Evolutionary conservation across 1,140 invertebrate genomes (phyloP).

Genomic region (Sitophilus oryzae): DNA sequence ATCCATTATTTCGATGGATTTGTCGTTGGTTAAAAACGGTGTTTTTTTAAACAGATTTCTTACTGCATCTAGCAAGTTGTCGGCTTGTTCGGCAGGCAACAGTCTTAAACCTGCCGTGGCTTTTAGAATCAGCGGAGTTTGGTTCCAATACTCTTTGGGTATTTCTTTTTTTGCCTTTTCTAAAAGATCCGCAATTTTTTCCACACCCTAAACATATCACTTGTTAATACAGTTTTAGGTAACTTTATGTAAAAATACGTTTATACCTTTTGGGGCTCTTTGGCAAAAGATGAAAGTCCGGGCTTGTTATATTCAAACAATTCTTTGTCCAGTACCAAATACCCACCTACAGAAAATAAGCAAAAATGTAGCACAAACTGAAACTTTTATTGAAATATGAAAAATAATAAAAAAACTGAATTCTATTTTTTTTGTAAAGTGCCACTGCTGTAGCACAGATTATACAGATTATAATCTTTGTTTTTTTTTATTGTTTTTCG

Average conservation of each 20-base stretch:
- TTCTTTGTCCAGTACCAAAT: conserved; percentile 71
- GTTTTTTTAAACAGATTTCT: conserved; percentile 60
- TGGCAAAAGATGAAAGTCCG: conserved; percentile 80
- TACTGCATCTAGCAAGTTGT: conserved; percentile 67
- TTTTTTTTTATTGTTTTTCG: no score
- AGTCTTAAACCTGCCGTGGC: conserved; percentile 89
- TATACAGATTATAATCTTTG: no score
- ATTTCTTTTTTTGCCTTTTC: conserved; percentile 71
- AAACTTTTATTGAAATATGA: no score
- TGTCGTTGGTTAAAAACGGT: conserved; percentile 62
- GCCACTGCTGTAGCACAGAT: no score
- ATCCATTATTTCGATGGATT: conserved; percentile 88
- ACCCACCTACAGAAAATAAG: conserved; percentile 50
- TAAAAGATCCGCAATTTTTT: conserved; percentile 65
- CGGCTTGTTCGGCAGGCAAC: conserved; percentile 68
- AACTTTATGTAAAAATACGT: no score
- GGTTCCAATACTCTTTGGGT: conserved; percentile 62
- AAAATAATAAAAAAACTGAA: no score
- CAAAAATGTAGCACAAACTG: no score
- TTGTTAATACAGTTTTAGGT: no score
- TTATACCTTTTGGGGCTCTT: conserved; percentile 67
- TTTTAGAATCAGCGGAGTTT: conserved; percentile 74
- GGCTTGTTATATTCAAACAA: conserved; percentile 80
- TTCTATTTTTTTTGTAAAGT: no score
- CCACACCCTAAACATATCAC: conserved; percentile 61